These are phyloP conservation scores for Myotis findleyi DNA, from an alignment of 2,797 vertebrate species.

Conservation along the genomic window DNA sequence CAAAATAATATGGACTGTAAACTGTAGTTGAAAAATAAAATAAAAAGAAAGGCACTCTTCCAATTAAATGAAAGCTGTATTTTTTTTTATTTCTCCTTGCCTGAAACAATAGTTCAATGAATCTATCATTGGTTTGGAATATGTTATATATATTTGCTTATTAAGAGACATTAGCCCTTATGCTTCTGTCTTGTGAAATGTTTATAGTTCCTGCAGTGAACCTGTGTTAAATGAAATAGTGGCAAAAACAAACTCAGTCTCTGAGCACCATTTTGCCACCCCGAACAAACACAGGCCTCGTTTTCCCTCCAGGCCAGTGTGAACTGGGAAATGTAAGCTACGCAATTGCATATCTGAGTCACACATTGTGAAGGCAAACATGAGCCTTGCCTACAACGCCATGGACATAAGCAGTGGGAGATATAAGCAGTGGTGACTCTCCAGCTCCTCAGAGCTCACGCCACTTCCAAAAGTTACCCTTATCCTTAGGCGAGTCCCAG, in stretches of 20 bases:
- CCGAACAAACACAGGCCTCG: neutral
- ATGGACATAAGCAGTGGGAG: too few species aligned
- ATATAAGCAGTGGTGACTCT: neutral
- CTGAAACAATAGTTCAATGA: neutral
- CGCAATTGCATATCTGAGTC: fast-evolving
- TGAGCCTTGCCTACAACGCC: fast-evolving
- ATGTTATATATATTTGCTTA: neutral
- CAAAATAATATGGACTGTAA: neutral
- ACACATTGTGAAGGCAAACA: neutral
- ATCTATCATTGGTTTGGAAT: neutral
- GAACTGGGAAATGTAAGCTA: neutral
- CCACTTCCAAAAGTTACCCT: neutral
- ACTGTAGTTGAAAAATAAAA: neutral
- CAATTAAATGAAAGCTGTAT: neutral
- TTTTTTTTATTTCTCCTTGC: neutral
- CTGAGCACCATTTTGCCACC: neutral
- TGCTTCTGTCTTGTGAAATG: neutral
- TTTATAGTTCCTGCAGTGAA: neutral
- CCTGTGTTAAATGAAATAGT: neutral
- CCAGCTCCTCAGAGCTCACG: neutral
- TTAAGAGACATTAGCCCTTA: neutral
- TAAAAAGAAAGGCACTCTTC: neutral
- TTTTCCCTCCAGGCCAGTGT: neutral
- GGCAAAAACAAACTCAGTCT: neutral
- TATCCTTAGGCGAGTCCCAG: neutral